Conservation (phyloP, 2,888 invertebrate species). For the Eristalinus sepulchralis region DNA sequence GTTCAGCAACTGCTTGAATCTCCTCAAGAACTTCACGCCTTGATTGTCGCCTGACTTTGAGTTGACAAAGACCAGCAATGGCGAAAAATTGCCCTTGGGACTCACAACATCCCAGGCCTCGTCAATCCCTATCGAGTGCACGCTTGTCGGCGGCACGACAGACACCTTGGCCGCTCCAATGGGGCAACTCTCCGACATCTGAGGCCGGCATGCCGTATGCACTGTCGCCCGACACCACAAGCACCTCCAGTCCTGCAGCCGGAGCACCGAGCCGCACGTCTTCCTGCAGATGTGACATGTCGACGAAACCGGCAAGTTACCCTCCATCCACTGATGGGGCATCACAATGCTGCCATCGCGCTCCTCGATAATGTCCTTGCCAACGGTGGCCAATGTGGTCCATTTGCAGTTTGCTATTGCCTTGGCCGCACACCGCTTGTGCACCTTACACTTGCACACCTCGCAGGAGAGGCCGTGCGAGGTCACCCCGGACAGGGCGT, state of each 20-base stretch:
- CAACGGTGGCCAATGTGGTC: conserved; percentile 97
- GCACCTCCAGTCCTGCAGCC: conserved; percentile 97
- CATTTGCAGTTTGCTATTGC: conserved; percentile 98
- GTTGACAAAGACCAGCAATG: conserved; percentile 97
- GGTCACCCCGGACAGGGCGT: conserved; percentile 95
- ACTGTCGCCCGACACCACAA: conserved; percentile 97
- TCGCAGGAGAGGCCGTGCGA: conserved; percentile 98
- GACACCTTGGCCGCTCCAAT: conserved; percentile 94
- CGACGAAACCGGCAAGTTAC: conserved; percentile 96
- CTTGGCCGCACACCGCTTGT: conserved; percentile 96
- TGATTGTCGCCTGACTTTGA: conserved; percentile 99
- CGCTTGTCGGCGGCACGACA: conserved; percentile 95
- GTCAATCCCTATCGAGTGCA: conserved; percentile 94
- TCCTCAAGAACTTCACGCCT: conserved; percentile 95
- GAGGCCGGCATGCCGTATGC: conserved; percentile 94
- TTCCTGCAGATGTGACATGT: conserved; percentile 96
- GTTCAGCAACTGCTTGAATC: conserved; percentile 97
- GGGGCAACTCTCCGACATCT: conserved; percentile 89
- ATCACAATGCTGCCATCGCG: conserved; percentile 94
- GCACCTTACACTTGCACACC: conserved; percentile 98
- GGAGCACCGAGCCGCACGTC: conserved; percentile 97
- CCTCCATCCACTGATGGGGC: conserved; percentile 99
- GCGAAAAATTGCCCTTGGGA: conserved; percentile 83
- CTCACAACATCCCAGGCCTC: conserved; percentile 95
- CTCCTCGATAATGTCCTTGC: conserved; percentile 96